Evolutionary conservation across 1,140 invertebrate genomes (phyloP), one percentile per base, ranked within the genome.

Genomic region (Atta cephalotes): DNA sequence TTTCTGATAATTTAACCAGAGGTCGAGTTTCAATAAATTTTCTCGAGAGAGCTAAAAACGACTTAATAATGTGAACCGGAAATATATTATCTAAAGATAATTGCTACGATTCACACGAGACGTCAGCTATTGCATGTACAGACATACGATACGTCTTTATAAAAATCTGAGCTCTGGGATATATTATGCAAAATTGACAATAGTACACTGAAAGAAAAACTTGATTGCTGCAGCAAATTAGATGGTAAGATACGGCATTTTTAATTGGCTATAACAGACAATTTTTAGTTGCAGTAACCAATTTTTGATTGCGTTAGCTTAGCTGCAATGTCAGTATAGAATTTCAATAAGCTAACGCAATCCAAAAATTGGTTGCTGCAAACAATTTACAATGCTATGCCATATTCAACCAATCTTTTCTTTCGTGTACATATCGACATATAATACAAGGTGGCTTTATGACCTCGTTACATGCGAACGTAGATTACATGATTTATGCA

Each of bases 101-200:
- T 62, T 21, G 39, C 18, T 35, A 49, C 56, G 25, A 62, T 82
- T 82, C 70, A 12, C 56, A 62, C 1, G 56, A 82, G 25, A 60
- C 3, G 14, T 25, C 39, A 25, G 31, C 21, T 82, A 53, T 74
- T 56, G 28, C 56, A 25, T 18, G 25, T 74, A 39, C 39, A 18
- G 35, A 72, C 12, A 35, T 6, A 80, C 31, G 25, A 10, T 45
- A 31, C 18, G 21, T 82, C 31, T 82, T 49, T 74, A 45, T 74
- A 39, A 62, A 72, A 58, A 82, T 72, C 21, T 53, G 21, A 25
- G 53, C 21, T 49, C 31, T 56, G 39, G 35, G 39, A 62, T 31
- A 49, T 16, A 25, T 74, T 14, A 25, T 60, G 56, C 21, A 82
- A 82, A 82, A 82, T 74, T 82, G 80, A 82, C 66, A 82, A 10